Percentiles rank a stretch among this genome's conserved stretches.
These are phyloP conservation scores for Hymenopus coronatus DNA, from an alignment of 2,888 invertebrate species.

Conservation along the genomic window DNA sequence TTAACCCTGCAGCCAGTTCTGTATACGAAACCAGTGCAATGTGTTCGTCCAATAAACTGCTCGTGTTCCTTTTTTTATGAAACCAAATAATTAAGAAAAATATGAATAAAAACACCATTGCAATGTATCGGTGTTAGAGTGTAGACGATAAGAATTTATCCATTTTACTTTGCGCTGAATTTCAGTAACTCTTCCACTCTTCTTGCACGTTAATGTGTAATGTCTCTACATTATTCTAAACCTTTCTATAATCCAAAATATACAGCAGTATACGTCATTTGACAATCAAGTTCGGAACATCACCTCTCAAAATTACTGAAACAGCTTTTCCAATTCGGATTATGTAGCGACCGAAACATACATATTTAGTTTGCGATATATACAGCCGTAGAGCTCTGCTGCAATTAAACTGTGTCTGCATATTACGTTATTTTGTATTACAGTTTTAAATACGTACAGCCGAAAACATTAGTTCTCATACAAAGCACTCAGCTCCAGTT, in stretches of 20 bases:
- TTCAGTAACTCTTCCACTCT: not conserved
- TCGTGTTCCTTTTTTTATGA: constrained; percentile 19
- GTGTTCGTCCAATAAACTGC: constrained; percentile 10
- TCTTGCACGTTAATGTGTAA: not conserved
- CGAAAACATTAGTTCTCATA: not conserved
- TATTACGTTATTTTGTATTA: not conserved
- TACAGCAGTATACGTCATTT: constrained; percentile 27
- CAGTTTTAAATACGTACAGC: not conserved
- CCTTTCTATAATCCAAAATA: not conserved
- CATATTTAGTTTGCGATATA: not conserved
- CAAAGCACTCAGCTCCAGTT: not conserved
- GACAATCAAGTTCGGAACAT: constrained; percentile 27
- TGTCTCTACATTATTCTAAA: not conserved
- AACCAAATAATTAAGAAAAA: not conserved
- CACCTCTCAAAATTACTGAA: not conserved
- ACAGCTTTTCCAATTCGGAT: not conserved
- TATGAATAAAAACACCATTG: constrained; percentile 10
- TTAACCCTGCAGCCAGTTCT: not conserved
- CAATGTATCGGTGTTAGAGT: constrained; percentile 8
- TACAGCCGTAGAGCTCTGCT: not conserved
- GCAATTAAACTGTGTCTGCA: not conserved
- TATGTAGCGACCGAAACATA: not conserved
- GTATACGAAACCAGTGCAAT: constrained; percentile 4
- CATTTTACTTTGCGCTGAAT: constrained; percentile 13
- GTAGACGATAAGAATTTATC: constrained; percentile 3